Base-by-base conservation (phyloP, 2,888 invertebrate species). In the Neria commutata region DNA sequence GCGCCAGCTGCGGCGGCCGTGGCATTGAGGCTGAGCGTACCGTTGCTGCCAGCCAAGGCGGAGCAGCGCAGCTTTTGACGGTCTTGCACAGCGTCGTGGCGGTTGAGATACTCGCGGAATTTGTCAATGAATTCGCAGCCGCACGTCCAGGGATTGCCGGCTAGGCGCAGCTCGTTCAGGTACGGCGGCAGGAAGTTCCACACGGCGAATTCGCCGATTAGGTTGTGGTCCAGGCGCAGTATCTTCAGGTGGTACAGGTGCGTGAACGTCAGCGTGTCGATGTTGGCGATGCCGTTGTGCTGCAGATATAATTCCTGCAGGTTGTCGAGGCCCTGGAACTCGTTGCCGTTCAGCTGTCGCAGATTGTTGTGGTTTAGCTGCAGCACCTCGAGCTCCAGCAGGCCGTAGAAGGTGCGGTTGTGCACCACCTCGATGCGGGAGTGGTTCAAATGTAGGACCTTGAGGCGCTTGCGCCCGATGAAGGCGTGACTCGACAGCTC, bases 331-430 rank as follows among this genome's bases (percentile, higher is more conserved):
- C 91, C 91, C 68, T 90, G 88, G 76, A 95, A 86, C 82, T 95
- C 95, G 75, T 90, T 91, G 58, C 95, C 95, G 70, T 90, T 84
- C 67, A 95, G 84, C 69, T 89, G 88, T 76, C 87, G 88, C 70
- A 95, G 87, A 75, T 87, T 86, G 82, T 95, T 95, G 81, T 91
- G 89, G 80, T 95, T 93, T 75, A 95, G 86, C 83, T 95, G 94
- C 69, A 95, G 85, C 65, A 91, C 86, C 65, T 88, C 87, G 73
- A 94, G 84, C 74, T 91, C 87, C 76, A 89, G 87, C 75, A 95
- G 84, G 54, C 95, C 95, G 81, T 91, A 93, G 85, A 95, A 95
- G 26, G 95, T 94, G 79, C 93, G 90, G 85, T 95, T 95, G 78
- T 91, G 89, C 64, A 95, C 86, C 51, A 89, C 87, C 66, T 90